Evolutionary conservation across 2,797 vertebrate genomes (phyloP).

Genomic region (Sarcoramphus papa): DNA sequence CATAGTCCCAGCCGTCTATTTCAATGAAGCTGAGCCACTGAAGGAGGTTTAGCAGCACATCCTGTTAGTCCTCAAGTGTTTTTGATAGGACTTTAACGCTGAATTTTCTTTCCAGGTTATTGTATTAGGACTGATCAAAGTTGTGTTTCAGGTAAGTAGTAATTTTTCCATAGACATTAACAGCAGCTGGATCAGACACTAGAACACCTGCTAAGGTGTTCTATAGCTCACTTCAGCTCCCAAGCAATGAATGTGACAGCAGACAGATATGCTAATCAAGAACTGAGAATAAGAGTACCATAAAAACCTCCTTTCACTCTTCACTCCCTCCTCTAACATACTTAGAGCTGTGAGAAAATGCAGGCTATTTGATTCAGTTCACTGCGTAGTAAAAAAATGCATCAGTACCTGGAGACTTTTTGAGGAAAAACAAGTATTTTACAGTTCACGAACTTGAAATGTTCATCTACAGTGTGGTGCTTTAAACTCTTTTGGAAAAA

Average conservation of each 20-base stretch:
- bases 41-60: conserved; percentile 2
- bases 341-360: not conserved
- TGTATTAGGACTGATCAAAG: not conserved
- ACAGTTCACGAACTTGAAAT: not conserved
- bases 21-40: not conserved
- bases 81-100: not conserved
- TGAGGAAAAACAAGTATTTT: not conserved
- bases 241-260: not conserved
- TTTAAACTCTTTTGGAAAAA: not conserved
- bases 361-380: not conserved
- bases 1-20: not conserved
- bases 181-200: not conserved
- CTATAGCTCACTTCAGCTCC: not conserved
- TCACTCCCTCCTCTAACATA: not conserved
- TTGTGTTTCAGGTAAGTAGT: not conserved
- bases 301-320: not conserved
- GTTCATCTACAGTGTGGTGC: not conserved
- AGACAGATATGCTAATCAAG: not conserved
- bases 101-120: not conserved
- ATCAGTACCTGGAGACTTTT: not conserved
- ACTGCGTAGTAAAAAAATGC: not conserved
- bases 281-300: not conserved
- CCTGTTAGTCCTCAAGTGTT: not conserved
- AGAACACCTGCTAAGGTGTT: not conserved
- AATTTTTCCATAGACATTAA: not conserved